Conservation (phyloP, 2,113 vertebrate genomes). For the Lepisosteus osseus region DNA sequence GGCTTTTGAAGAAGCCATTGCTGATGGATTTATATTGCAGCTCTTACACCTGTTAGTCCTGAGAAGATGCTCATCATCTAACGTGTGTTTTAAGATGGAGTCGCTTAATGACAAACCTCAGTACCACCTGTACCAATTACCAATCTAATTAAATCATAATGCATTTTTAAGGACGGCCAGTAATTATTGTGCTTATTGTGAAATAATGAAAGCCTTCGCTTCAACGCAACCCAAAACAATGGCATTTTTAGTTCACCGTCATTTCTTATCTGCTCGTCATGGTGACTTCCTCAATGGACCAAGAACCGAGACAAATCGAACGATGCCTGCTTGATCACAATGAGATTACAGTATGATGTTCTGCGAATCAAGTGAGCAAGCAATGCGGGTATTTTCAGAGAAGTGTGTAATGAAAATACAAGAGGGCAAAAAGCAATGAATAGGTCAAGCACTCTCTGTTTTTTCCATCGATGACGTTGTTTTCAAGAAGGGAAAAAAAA, state of each 20-base stretch:
- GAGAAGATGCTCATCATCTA: too few relatives aligned
- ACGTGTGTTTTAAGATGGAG: neutral
- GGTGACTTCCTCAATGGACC: neutral
- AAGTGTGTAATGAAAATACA: neutral
- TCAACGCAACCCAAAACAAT: neutral
- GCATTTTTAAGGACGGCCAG: neutral
- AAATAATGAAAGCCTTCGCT: neutral
- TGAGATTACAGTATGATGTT: neutral
- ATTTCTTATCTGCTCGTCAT: neutral
- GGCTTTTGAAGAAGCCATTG: too few relatives aligned
- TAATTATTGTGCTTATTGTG: too few relatives aligned
- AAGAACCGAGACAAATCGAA: neutral
- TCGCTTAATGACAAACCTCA: neutral
- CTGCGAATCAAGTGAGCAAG: neutral
- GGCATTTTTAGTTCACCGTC: neutral
- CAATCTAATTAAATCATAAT: neutral
- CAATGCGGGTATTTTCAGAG: neutral
- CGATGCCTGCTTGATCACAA: neutral
- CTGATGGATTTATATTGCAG: neutral
- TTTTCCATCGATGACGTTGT: slow-evolving; percentile 2
- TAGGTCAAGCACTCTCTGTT: neutral
- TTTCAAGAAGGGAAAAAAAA: too few relatives aligned
- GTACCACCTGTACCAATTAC: neutral
- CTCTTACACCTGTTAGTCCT: neutral
- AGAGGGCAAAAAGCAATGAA: neutral